Conservation (phyloP, 1,140 invertebrate genomes). For the Acarapis woodi region DNA sequence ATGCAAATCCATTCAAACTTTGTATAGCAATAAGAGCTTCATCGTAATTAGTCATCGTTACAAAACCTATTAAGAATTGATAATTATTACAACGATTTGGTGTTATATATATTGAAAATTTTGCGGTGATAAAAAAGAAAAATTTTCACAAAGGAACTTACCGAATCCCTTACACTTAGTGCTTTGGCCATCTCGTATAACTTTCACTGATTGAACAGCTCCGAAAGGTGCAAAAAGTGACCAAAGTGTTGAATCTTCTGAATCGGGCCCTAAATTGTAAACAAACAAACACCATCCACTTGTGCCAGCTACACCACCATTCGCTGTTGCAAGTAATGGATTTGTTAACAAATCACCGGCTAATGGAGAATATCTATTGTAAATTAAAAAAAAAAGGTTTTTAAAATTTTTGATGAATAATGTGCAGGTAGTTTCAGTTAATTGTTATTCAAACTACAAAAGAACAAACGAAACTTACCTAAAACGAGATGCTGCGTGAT, state of each 20-base stretch:
- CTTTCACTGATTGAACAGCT: constrained; percentile 90
- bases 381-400: constrained; percentile 33
- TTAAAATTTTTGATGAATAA: constrained; percentile 1
- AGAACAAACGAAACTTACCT: constrained; percentile 31
- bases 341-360: constrained; percentile 59
- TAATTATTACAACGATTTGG: too few relatives aligned
- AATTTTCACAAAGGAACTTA: too few relatives aligned
- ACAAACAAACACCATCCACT: constrained; percentile 98
- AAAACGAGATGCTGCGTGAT: constrained; percentile 65
- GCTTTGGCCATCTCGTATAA: constrained; percentile 83
- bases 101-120: too few relatives aligned
- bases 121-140: too few relatives aligned
- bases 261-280: constrained; percentile 90
- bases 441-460: background rate
- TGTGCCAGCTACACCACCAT: constrained; percentile 31
- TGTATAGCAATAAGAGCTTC: constrained; percentile 90
- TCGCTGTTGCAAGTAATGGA: constrained; percentile 47
- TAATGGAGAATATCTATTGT: constrained; percentile 64
- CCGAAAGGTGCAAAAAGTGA: constrained; percentile 96
- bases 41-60: constrained; percentile 98
- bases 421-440: background rate
- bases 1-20: constrained; percentile 83
- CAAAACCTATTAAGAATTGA: too few relatives aligned
- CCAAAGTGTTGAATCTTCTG: constrained; percentile 93
- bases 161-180: constrained; percentile 99